phyloP scores from a whole-genome alignment of 1,140 invertebrate species.

The Brachionus calyciflorus region DNA sequence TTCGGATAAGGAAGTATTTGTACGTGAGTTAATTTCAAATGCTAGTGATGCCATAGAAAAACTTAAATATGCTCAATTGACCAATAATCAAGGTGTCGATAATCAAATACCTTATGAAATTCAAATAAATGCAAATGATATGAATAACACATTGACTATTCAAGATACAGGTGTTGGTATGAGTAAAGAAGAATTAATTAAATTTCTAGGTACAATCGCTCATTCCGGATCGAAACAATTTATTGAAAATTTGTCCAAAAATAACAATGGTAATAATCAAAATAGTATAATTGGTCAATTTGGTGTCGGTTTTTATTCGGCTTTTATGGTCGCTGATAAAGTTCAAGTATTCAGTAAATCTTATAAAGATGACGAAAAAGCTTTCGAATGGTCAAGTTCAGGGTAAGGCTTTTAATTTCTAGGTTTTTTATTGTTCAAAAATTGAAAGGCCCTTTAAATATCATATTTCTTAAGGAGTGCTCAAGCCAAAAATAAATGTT shows the following conservation, averaged over 20 bases:
- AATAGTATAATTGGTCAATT: conserved; percentile 86
- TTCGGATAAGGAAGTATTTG: conserved; percentile 94
- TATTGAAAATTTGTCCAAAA: conserved; percentile 73
- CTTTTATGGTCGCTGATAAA: conserved; percentile 91
- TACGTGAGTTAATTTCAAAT: conserved; percentile 91
- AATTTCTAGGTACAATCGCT: conserved; percentile 90
- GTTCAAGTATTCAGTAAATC: conserved; percentile 83
- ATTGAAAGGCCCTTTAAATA: too few species aligned
- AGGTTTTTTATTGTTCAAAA: too few species aligned
- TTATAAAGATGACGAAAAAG: conserved; percentile 63
- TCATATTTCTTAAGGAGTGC: too few species aligned
- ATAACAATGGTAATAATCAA: conserved; percentile 64
- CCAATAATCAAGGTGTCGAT: conserved; percentile 54
- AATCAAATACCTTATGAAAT: conserved; percentile 71
- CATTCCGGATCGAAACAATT: conserved; percentile 78
- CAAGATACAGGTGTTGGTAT: conserved; percentile 91
- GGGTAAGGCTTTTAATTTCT: too few species aligned
- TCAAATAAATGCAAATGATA: conserved; percentile 82
- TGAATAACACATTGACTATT: conserved; percentile 76
- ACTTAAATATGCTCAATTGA: conserved; percentile 68
- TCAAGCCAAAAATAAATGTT: too few species aligned
- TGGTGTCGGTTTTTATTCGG: conserved; percentile 95
- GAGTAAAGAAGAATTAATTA: conserved; percentile 83
- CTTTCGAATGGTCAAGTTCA: conserved; percentile 81
- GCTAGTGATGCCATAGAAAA: conserved; percentile 95